These are phyloP conservation scores for Astyanax mexicanus DNA, from an alignment of 2,797 vertebrate genomes.

Conservation along the genomic window DNA sequence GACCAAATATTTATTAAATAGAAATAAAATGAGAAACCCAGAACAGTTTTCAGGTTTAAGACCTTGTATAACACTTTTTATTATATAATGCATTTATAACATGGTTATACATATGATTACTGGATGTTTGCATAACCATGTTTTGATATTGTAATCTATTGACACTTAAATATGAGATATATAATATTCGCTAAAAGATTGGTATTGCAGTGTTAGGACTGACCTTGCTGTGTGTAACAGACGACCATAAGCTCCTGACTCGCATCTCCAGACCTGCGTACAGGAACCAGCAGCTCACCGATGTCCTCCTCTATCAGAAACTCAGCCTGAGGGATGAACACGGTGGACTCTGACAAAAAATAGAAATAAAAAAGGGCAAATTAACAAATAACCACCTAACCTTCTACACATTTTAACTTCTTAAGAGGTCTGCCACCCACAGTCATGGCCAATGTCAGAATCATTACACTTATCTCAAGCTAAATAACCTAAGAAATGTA, in stretches of 20 bases:
- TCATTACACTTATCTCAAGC: background rate
- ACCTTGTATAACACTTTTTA: too few relatives aligned
- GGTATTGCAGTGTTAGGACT: background rate
- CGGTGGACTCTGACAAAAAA: conserved; percentile 82
- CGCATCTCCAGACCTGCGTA: conserved; percentile 82
- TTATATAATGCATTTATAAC: too few relatives aligned
- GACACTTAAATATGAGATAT: too few relatives aligned
- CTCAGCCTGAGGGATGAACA: conserved; percentile 86
- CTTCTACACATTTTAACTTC: too few relatives aligned
- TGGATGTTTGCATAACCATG: background rate
- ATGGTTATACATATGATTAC: too few relatives aligned
- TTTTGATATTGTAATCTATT: too few relatives aligned
- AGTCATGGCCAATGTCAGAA: background rate
- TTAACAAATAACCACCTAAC: background rate
- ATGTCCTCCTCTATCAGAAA: conserved; percentile 85
- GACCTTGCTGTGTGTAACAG: conserved; percentile 87
- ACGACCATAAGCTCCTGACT: conserved; percentile 86
- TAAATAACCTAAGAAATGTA: background rate
- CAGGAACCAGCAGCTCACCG: conserved; percentile 85
- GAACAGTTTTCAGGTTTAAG: too few relatives aligned
- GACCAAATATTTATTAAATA: too few relatives aligned
- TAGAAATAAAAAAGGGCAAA: conserved; percentile 16
- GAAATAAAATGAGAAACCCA: too few relatives aligned
- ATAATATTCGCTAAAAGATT: too few relatives aligned
- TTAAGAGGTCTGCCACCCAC: too few relatives aligned